These are phyloP conservation scores for Serilophus lunatus DNA, from an alignment of 2,113 vertebrate species.

Conservation along the genomic window DNA sequence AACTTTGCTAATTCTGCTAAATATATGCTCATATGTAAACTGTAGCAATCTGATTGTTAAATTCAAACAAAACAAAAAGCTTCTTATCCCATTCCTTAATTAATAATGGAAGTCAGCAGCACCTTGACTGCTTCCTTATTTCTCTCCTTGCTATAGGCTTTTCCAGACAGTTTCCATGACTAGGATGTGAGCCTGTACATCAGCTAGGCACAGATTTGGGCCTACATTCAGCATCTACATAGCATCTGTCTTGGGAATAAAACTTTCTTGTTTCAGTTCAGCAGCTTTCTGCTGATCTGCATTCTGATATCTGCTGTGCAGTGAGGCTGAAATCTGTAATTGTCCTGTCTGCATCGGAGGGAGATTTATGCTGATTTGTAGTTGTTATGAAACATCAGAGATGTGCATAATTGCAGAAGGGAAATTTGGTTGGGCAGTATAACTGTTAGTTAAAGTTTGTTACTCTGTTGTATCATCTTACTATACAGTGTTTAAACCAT, in stretches of 20 bases:
- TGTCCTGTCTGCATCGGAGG: not conserved
- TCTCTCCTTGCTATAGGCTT: not conserved
- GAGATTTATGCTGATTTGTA: not conserved
- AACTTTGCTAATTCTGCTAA: not conserved
- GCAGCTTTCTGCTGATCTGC: not conserved
- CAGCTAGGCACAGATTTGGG: not conserved
- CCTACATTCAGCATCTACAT: rapidly evolving
- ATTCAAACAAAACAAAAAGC: not conserved
- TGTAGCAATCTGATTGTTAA: not conserved
- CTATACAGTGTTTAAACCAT: not conserved
- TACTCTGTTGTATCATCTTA: not conserved
- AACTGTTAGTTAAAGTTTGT: not conserved
- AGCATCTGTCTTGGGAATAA: not conserved
- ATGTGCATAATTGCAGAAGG: not conserved
- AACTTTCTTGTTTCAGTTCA: not conserved
- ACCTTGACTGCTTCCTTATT: not conserved
- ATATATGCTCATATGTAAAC: not conserved
- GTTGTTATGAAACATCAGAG: not conserved
- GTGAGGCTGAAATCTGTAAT: not conserved
- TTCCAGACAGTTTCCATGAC: not conserved
- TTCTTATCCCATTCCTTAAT: not conserved
- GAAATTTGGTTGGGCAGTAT: not conserved
- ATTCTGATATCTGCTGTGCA: not conserved
- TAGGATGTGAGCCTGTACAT: not conserved
- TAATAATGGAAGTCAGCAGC: not conserved